Conservation (phyloP, 2,888 invertebrate species). For the Meiosimyza decipiens region DNA sequence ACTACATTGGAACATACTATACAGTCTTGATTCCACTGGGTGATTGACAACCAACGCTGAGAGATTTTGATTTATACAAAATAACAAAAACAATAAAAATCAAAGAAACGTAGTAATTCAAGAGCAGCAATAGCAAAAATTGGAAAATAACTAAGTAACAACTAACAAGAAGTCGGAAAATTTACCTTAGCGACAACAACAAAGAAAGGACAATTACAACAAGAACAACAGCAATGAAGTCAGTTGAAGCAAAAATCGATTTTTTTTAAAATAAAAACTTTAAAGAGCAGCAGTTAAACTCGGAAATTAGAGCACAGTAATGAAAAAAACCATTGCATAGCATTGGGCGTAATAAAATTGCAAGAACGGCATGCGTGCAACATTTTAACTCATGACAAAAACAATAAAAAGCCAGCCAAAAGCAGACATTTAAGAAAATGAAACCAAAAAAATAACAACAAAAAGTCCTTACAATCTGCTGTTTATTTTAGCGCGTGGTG, state of each 20-base stretch:
- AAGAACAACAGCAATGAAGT: background rate
- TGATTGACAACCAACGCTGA: background rate
- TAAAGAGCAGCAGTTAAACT: no score
- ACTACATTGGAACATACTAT: no score
- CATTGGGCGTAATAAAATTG: background rate
- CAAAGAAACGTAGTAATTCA: conserved; percentile 5
- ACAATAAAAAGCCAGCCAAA: background rate
- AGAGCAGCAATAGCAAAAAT: background rate
- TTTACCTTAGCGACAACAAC: background rate
- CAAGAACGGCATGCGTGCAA: background rate
- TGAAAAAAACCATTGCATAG: background rate
- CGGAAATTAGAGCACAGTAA: background rate
- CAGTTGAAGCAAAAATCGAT: conserved; percentile 12
- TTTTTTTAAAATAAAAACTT: conserved; percentile 10
- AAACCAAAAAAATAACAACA: conserved; percentile 12
- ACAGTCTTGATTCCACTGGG: background rate
- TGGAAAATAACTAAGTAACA: background rate
- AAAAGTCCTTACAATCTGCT: background rate
- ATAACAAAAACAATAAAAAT: conserved; percentile 13
- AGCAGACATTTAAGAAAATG: background rate
- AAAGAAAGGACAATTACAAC: background rate
- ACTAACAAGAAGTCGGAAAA: background rate
- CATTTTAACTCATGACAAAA: background rate
- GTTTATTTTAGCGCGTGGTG: background rate
- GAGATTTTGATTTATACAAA: conserved; percentile 37